Percentiles rank a stretch among this genome's conserved stretches.
Evolutionary conservation across 2,797 vertebrate genomes (phyloP).

Genomic region (Coilia nasus): DNA sequence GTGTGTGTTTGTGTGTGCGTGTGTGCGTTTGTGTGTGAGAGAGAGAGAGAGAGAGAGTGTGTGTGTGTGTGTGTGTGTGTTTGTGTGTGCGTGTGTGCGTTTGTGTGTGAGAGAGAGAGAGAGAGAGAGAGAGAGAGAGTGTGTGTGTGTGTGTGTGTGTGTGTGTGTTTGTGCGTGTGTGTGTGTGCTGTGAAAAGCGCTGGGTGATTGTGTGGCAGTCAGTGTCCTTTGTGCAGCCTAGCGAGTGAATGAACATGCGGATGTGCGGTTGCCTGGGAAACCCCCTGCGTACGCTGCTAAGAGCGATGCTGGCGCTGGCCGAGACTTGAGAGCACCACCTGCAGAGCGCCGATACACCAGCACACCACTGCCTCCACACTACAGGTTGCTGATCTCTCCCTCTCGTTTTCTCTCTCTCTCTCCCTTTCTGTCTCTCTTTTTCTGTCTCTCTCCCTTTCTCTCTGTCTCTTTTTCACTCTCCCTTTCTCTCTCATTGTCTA

Average conservation of each 20-base stretch:
- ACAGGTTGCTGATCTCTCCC: background rate
- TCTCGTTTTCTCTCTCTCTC: background rate
- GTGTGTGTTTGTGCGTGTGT: conserved; percentile 13
- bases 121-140: too few species aligned
- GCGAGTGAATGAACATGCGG: conserved; percentile 64
- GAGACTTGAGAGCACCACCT: conserved; percentile 17
- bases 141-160: conserved; percentile 6
- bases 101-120: too few species aligned
- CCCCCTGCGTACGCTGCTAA: conserved; percentile 71
- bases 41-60: background rate
- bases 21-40: too few species aligned
- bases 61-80: too few species aligned
- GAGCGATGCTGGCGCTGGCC: conserved; percentile 24
- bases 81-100: background rate
- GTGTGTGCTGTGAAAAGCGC: conserved; percentile 38
- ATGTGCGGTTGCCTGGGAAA: conserved; percentile 78
- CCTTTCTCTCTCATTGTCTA: background rate
- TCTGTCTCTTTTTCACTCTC: background rate
- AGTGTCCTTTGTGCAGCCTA: conserved; percentile 63
- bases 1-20: background rate
- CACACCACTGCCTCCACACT: background rate
- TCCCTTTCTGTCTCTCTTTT: background rate
- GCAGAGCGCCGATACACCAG: background rate
- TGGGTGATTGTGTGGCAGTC: conserved; percentile 58
- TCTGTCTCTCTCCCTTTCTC: background rate